Evolutionary conservation across 2,888 invertebrate species (phyloP), one percentile per base, ranked within the genome.

Genomic region (Dasysyrphus albostriatus): DNA sequence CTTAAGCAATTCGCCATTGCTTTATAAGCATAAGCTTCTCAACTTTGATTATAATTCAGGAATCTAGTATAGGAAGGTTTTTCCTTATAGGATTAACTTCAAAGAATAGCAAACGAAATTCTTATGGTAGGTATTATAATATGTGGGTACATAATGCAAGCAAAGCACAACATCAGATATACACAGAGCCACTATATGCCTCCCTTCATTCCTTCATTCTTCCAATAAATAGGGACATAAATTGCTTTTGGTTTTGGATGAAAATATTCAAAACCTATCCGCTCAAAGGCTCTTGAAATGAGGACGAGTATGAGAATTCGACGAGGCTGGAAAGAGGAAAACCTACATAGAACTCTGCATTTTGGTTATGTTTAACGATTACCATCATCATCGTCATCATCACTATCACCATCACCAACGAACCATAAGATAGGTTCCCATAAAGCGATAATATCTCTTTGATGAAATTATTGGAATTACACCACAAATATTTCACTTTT

Each of bases 401-500:
- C 49, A 10, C n/a, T n/a, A n/a, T 42, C 61, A 61, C 14, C 29
- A 37, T 19, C 72, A 56, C 37, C 72, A 44, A 44, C 39, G 49
- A 16, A 67, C 34, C n/a, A 37, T 14, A 69, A 34, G 75, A 42
- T 39, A 79, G 76, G 76, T 73, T 72, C 59, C 76, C 76, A 84
- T 84, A 80, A 85, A 81, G 77, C 73, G 85, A 82, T 83, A 75
- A 75, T 87, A 87, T 87, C 83, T 49, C 87, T 87, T 87, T 87
- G 87, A 87, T 87, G 83, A 83, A 82, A 87, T 87, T 83, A 87
- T 87, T 87, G 83, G 83, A 82, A 87, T 87, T 83, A 83, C 87
- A 75, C 83, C 83, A 75, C 82, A 87, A 87, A 79, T 87, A 87
- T 87, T 87, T 87, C 78, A 79, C 87, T 83, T 75, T 79, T 49